Evolutionary conservation across 2,888 invertebrate genomes (phyloP).

Genomic region (Tiphia femorata): DNA sequence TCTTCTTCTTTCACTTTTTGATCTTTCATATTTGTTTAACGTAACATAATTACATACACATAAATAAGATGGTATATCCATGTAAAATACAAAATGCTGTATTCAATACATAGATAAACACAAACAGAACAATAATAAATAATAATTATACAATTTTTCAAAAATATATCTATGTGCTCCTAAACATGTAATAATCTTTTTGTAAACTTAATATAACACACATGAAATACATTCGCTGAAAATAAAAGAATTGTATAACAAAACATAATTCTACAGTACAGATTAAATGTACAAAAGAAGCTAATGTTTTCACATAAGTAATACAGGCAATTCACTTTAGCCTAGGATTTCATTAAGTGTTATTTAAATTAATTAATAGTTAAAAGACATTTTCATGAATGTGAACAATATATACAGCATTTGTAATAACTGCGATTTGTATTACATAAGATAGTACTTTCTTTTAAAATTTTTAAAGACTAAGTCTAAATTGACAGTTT

Average conservation of each 20-base stretch:
- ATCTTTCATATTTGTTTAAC: slow-evolving; percentile 42
- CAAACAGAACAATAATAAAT: slow-evolving; percentile 14
- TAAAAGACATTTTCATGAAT: neutral
- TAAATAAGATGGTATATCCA: slow-evolving; percentile 29
- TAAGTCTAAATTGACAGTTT: too few species aligned
- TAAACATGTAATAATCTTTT: slow-evolving; percentile 13
- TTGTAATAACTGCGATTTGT: neutral
- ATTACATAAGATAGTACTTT: too few species aligned
- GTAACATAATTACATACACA: slow-evolving; percentile 35
- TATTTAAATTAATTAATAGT: too few species aligned
- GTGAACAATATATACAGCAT: neutral
- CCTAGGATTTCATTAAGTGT: too few species aligned
- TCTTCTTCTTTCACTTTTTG: slow-evolving; percentile 60
- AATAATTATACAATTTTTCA: slow-evolving; percentile 1
- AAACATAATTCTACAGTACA: too few species aligned
- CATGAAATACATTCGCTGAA: slow-evolving; percentile 14
- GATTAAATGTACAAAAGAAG: neutral
- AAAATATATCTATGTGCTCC: slow-evolving; percentile 6
- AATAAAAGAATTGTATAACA: neutral
- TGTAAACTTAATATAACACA: slow-evolving; percentile 14
- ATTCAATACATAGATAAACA: slow-evolving; percentile 27
- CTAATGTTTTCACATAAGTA: too few species aligned
- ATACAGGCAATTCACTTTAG: too few species aligned
- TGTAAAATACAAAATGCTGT: slow-evolving; percentile 36
- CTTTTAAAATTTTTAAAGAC: too few species aligned